A percentile compares a stretch with the other conserved stretches of the same genome.
phyloP scores from a whole-genome alignment of 64 coral and sea anemone genomes.

The Actinia equina region DNA sequence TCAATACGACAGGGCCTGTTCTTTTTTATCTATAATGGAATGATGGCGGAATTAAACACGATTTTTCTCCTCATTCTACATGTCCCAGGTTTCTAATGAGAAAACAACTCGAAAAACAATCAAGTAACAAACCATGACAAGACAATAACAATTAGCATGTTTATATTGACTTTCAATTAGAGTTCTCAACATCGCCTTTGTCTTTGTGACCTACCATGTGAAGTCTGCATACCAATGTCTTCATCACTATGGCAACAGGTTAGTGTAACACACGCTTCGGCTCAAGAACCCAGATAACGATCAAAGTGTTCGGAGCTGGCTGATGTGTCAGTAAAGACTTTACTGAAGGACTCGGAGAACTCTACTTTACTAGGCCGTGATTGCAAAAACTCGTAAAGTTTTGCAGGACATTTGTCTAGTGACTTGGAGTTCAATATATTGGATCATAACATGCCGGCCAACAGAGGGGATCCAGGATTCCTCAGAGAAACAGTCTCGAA shows the following conservation, averaged over 20 bases:
- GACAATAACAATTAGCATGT: not conserved
- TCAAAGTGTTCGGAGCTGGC: not conserved
- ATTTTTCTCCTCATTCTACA: too few species aligned
- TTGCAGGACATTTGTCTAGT: too few species aligned
- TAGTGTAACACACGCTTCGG: not conserved
- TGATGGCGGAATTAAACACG: too few species aligned
- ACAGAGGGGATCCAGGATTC: constrained; percentile 37
- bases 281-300: not conserved
- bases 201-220: not conserved
- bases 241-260: not conserved
- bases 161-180: not conserved
- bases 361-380: not conserved
- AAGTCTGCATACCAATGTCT: not conserved
- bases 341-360: not conserved
- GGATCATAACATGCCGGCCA: constrained; percentile 29
- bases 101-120: not conserved
- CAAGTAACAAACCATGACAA: not conserved
- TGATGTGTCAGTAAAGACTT: too few species aligned
- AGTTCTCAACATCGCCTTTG: not conserved
- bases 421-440: too few species aligned
- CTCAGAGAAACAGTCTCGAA: constrained; percentile 69
- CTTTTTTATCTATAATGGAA: too few species aligned
- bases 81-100: not conserved
- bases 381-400: too few species aligned
- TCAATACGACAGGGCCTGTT: too few species aligned